Evolutionary conservation across 2,797 vertebrate species (phyloP), one percentile per base, ranked within the genome.

Genomic region (Rhinophrynus dorsalis): DNA sequence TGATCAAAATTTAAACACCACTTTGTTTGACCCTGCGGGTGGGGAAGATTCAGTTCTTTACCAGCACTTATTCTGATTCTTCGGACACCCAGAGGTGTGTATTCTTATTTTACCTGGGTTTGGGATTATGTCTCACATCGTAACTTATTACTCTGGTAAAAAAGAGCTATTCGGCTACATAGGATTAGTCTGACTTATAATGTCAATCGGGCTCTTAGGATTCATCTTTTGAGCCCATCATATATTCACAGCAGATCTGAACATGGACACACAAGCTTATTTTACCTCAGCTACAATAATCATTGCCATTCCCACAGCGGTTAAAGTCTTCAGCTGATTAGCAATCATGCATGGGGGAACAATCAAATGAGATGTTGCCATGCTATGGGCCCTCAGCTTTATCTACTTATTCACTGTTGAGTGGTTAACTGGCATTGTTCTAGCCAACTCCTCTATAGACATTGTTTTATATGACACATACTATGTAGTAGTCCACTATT

Each of bases 1-100:
- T 1, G 83, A 85, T 0, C 82, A 84, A 2, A 87, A 87, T 0
- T 0, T 86, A 0, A 87, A 84, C 0, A 84, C 83, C 0, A 76
- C 82, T 30, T n/a, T n/a, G n/a, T n/a, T n/a, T n/a, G n/a, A n/a
- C n/a, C n/a, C n/a, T n/a, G n/a, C n/a, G n/a, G n/a, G 29, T 30
- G 29, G 29, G 4, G 29, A 9, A 9, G 29, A 30, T 9, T 9
- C 29, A 4, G 29, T 30, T 9, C 9, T 30, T 4, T 30, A 30
- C 29, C 29, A 30, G 9, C 29, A 4, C 29, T 30, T 0, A 81
- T n/a, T n/a, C n/a, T n/a, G n/a, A n/a, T n/a, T n/a, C n/a, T n/a
- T n/a, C n/a, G n/a, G n/a, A n/a, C n/a, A 81, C 0, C 82, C 80
- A 0, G 81, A 82, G n/a, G n/a, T 82, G 0, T 81, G 77, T 0